A percentile compares a stretch with the other conserved stretches of the same genome.
Evolutionary conservation across 2,113 vertebrate species (phyloP).

Genomic region (Acanthisitta chloris): DNA sequence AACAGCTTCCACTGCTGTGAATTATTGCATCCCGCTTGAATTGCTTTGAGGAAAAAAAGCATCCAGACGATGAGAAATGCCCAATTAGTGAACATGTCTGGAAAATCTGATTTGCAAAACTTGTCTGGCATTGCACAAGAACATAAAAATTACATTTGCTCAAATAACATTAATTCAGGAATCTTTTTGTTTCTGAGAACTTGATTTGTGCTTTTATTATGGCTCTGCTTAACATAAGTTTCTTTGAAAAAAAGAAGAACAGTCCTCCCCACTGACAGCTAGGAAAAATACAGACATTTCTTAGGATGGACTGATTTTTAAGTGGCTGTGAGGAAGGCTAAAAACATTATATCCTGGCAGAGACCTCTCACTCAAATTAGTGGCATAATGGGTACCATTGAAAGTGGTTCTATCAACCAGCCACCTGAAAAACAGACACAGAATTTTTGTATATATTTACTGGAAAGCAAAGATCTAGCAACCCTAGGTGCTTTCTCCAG

Average conservation of each 20-base stretch:
- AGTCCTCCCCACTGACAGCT: neutral
- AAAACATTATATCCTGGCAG: neutral
- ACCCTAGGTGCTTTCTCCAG: neutral
- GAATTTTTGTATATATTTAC: neutral
- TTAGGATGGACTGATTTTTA: neutral
- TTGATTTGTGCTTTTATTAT: neutral
- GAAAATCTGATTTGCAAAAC: conserved; percentile 47
- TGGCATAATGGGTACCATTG: neutral
- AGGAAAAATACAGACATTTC: neutral
- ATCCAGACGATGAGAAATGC: neutral
- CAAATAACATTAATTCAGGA: neutral
- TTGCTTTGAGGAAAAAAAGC: neutral
- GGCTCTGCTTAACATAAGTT: neutral
- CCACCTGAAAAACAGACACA: neutral
- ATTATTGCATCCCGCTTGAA: neutral
- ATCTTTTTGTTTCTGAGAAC: neutral
- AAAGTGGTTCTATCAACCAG: neutral
- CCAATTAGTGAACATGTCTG: conserved; percentile 12
- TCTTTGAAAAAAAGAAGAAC: neutral
- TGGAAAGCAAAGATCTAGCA: neutral
- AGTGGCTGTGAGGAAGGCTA: neutral
- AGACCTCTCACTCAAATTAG: neutral
- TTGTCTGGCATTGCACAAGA: conserved; percentile 1
- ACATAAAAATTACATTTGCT: conserved; percentile 20
- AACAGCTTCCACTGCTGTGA: neutral